Evolutionary conservation across 2,113 vertebrate species (phyloP), one percentile per base, ranked within the genome.

Genomic region (Spilogale gracilis): DNA sequence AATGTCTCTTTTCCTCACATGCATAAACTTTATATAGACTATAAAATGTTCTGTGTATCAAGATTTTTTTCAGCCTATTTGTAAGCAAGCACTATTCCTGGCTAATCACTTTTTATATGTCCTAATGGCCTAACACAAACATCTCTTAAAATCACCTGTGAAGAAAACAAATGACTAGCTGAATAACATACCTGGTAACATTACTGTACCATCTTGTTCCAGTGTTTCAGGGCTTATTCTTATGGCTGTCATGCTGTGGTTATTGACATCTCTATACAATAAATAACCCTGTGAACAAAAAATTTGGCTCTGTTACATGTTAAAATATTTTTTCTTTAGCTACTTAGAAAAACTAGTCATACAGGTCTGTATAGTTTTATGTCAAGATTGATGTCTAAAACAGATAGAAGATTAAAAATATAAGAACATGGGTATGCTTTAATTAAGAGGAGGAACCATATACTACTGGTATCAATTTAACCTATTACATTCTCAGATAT

Each of bases 161-260:
- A 94, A 90, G 74, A 85, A 86, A 94, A 80, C 17, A 86, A 69
- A 92, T 5, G 14, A 86, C 43, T 27, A 91, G 11, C n/a, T 82
- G 6, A 97, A 45, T 79, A 94, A 93, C 95, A 81, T 99, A 99
- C 99, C 99, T 99, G 99, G 99, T 98, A 99, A 99, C 93, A 99
- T 98, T 96, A 99, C 99, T 65, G 99, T 99, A 81, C 99, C 99
- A 63, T 99, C 99, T 92, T 99, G 99, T 95, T 99, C 99, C 99
- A 99, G 97, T 93, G 99, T 99, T 98, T 99, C 99, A 79, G 99
- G 99, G 98, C 99, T 99, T 99, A 99, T 99, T 99, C 99, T 99
- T 98, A 99, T 91, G 91, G 99, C 99, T 79, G 99, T 99, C 99
- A 99, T 99, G 97, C 99, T 99, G 98, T 99, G 99, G 99, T 99